These are phyloP conservation scores for Heliconius eleuchia DNA, from an alignment of 1,140 invertebrate species.

Conservation along the genomic window DNA sequence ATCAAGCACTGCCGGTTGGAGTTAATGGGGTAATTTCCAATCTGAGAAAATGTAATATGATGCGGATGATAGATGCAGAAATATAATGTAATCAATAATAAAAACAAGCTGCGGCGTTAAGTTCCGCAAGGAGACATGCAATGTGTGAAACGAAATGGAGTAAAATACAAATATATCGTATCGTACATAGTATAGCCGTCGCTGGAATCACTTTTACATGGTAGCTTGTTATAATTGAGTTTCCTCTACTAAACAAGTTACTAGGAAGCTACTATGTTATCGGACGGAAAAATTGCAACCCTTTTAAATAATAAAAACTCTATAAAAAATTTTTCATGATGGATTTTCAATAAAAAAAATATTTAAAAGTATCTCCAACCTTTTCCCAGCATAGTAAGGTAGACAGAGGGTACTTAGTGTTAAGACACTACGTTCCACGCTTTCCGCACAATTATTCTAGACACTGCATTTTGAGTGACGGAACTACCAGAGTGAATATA, in stretches of 20 bases:
- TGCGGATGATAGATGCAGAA: neutral
- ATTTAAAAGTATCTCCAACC: neutral
- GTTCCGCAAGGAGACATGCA: too few species aligned
- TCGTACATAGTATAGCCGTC: neutral
- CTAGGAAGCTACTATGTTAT: neutral
- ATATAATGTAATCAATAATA: neutral
- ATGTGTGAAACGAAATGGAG: neutral
- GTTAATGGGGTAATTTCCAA: constrained; percentile 4
- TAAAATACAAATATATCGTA: neutral
- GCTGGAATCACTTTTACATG: neutral
- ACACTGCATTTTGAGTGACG: too few species aligned
- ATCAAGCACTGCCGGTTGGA: constrained; percentile 1
- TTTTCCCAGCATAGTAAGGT: too few species aligned
- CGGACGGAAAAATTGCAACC: neutral
- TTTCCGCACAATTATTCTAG: too few species aligned
- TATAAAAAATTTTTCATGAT: neutral
- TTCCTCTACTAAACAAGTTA: neutral
- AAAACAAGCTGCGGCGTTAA: too few species aligned
- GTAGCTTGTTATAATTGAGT: neutral
- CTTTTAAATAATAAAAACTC: neutral
- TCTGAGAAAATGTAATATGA: neutral
- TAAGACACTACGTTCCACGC: too few species aligned
- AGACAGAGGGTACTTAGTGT: too few species aligned
- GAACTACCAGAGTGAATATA: too few species aligned
- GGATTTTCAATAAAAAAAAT: neutral